Evolutionary conservation across 2,888 invertebrate species (phyloP), one percentile per base, ranked within the genome.

Genomic region (Marronus borbonicus): DNA sequence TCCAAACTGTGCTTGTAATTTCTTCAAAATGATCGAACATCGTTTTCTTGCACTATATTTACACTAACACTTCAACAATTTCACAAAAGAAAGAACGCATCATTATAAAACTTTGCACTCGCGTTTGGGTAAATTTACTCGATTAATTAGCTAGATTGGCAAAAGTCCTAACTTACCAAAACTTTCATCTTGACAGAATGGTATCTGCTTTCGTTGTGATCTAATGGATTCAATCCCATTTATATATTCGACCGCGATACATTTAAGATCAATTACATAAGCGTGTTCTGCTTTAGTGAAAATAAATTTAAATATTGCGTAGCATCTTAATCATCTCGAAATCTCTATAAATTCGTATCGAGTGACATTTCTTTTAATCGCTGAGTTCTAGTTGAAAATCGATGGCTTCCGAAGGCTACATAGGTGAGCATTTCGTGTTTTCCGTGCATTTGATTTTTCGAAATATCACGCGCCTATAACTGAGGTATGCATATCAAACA

Each of bases 241-340:
- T 68, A 68, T 68, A 68, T 68, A 50, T 50, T 10, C 12, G 49
- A 50, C 31, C 28, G 12, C 28, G 20, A 68, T 44, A 68, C 20
- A 68, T 66, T 44, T 66, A 49, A 68, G 4, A 28, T 28, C 3
- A 50, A 49, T 68, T 68, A 68, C 28, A 50, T 68, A 68, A 68
- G 50, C 50, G 50, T 68, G 68, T 68, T 50, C 49, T 50, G 50
- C 10, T 50, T 68, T 50, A 24, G 24, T 24, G 28, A 24, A 50
- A 24, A 68, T 50, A 31, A 68, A 68, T 68, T 68, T 20, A 24
- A 68, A 68, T 68, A 62, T 62, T 62, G 62, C 62, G 62, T 31
- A 62, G 62, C 24, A 58, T 31, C 62, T 24, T 62, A 14, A 62
- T 62, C 62, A 14, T 31, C 55, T 58, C 62, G 62, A 24, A 62